Conservation (phyloP, 2,888 invertebrate genomes). For the Galerucella calmariensis region DNA sequence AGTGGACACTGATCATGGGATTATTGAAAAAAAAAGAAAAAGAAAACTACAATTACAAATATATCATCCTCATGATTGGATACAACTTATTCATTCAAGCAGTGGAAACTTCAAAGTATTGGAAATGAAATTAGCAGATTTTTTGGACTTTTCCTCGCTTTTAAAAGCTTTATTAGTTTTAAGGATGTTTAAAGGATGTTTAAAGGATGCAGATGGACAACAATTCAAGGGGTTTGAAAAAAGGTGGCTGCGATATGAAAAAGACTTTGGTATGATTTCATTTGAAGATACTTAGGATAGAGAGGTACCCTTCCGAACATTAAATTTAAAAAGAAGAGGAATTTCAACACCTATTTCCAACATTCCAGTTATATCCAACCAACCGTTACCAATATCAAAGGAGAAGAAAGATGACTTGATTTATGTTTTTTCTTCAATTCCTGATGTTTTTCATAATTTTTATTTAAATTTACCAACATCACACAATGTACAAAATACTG, state of each 20-base stretch:
- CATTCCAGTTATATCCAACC: too few species aligned
- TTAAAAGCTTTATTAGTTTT: background rate
- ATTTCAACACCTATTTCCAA: too few species aligned
- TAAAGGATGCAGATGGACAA: background rate
- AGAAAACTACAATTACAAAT: slow-evolving; percentile 18
- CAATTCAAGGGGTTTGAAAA: background rate
- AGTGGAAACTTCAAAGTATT: slow-evolving; percentile 13
- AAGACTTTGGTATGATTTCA: too few species aligned
- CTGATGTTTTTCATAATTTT: too few species aligned
- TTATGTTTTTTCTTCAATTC: too few species aligned
- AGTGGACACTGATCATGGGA: slow-evolving; percentile 29
- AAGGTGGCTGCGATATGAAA: too few species aligned
- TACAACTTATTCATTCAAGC: slow-evolving; percentile 20
- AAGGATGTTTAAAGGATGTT: too few species aligned
- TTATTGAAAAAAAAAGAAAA: slow-evolving; percentile 39
- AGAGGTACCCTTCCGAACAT: background rate
- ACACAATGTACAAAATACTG: too few species aligned
- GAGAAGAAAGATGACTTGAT: too few species aligned
- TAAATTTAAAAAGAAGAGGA: too few species aligned
- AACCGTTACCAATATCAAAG: too few species aligned
- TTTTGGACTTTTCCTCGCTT: slow-evolving; percentile 15
- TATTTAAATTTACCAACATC: too few species aligned
- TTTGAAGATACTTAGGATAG: background rate
- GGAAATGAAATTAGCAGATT: background rate
- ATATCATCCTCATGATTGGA: slow-evolving; percentile 37